Evolutionary conservation across 2,113 vertebrate species (phyloP), one percentile per base, ranked within the genome.

Genomic region (Montifringilla adamsi): DNA sequence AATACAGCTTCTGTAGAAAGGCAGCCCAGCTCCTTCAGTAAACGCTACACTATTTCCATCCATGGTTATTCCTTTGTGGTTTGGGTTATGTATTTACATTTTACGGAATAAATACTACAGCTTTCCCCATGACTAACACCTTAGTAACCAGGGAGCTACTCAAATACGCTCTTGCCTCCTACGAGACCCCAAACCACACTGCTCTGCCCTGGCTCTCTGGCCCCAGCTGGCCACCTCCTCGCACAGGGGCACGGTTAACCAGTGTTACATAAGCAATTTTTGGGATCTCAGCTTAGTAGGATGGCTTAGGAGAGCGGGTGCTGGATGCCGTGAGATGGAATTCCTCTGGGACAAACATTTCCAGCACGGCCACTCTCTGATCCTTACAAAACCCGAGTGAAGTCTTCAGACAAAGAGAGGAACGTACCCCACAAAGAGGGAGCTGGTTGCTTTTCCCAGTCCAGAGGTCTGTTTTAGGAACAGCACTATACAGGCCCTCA

Each of bases 11-110:
- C 95, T 94, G 94, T 72, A 81, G 94, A 70, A 84, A 93, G 1
- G n/a, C 77, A 10, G 84, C 92, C 93, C 95, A 72, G 73, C 92
- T 94, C 92, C 88, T 94, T 94, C 88, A 39, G 83, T 93, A 89
- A 95, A 96, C 11, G 88, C 94, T 94, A 68, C 94, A 81, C 94
- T 97, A 89, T 96, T 95, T 96, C 95, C 92, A 96, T 92, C 94
- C 92, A 41, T 6, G 85, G 52, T 64, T 92, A 95, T 86, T 93
- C 94, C 90, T 90, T 77, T 87, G 96, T 96, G 96, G 96, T 97
- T 96, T 97, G 93, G 95, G 90, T 87, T 96, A 96, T 87, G 93
- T 96, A 97, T 97, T 97, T 97, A 97, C 96, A 96, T 97, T 96
- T 84, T 84, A 96, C 13, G 49, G 94, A 94, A 92, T 96, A 95